Evolutionary conservation across 1,140 invertebrate genomes (phyloP).

Genomic region (Trichomalopsis sarcophagae): DNA sequence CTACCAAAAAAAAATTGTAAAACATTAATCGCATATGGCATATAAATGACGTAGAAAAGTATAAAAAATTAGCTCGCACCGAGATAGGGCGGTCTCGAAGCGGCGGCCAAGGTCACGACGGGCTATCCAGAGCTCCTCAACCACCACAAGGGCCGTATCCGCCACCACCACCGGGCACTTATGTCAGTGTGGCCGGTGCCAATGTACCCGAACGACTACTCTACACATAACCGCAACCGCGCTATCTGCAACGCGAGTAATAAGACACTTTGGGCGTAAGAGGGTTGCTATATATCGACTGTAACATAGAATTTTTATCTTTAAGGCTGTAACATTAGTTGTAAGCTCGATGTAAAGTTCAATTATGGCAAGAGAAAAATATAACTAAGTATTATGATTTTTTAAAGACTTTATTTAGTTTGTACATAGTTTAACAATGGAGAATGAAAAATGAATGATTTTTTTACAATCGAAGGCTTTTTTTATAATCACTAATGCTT

Average conservation of each 20-base stretch:
- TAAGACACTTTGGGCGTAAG: constrained; percentile 40
- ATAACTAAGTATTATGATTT: constrained; percentile 18
- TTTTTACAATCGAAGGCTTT: constrained; percentile 4
- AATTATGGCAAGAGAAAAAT: not conserved
- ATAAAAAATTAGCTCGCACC: no score
- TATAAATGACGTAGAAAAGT: no score
- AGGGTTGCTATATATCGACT: not conserved
- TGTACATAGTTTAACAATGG: not conserved
- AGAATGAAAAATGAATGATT: not conserved
- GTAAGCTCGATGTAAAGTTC: constrained; percentile 3
- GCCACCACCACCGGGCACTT: constrained; percentile 67
- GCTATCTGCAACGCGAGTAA: constrained; percentile 68
- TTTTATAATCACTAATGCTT: not conserved
- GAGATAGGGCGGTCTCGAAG: no score
- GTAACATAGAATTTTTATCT: constrained; percentile 19
- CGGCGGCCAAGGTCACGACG: constrained; percentile 69
- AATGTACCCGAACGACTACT: constrained; percentile 67
- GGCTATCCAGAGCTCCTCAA: constrained; percentile 76
- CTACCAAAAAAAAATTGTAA: constrained; percentile 1
- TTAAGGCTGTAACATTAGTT: not conserved
- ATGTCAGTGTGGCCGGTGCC: constrained; percentile 65
- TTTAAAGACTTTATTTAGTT: constrained; percentile 17
- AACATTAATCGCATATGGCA: no score
- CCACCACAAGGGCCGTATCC: constrained; percentile 64
- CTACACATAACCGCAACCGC: constrained; percentile 68